Base-by-base conservation (phyloP, 2,797 vertebrate genomes). In the Meda fulgida region DNA sequence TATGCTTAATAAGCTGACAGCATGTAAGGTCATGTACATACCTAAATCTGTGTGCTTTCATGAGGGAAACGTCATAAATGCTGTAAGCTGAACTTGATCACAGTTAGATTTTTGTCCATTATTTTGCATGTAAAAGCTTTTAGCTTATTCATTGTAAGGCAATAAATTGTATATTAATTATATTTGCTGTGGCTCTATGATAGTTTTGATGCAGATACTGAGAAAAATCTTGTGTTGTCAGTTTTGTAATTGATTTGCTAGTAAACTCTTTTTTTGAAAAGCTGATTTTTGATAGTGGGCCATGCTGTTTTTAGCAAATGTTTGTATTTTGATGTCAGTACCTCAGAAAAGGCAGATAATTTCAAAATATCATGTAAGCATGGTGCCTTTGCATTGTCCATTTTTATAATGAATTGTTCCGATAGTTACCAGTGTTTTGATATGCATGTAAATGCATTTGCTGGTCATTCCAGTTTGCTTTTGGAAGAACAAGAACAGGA, bases 1-100 rank as follows among this genome's bases (percentile, higher is more conserved):
- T 73, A 82, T 72, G 53, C 69, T 71, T 82, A 82, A 60, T 82
- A 60, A 31, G n/a, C 53, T 40, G 34, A 80, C 78, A 69, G 63
- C 79, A 81, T 81, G 48, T 81, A 70, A 70, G 34, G 79, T 70
- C 79, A 81, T 55, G 79, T 81, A 70, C n/a, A 43, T 78, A n/a
- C 34, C 66, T 55, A 55, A 40, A 81, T 55, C 31, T 31, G 51
- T 46, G 48, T 60, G 69, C 53, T 58, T 70, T 73, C 26, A 73
- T 29, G 53, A 72, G 34, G 19, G 36, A 82, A 73, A 72, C 53
- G 67, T 73, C 53, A 73, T 31, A 60, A 81, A 58, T 1, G 9
- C 16, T 71, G 34, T 81, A 82, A 31, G 48, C 10, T 60, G 67
- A 82, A 46, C 69, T 31, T n/a, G 14, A 48, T 51, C 43, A 1